Evolutionary conservation across 2,113 vertebrate species (phyloP).

Genomic region (Hypomesus transpacificus): DNA sequence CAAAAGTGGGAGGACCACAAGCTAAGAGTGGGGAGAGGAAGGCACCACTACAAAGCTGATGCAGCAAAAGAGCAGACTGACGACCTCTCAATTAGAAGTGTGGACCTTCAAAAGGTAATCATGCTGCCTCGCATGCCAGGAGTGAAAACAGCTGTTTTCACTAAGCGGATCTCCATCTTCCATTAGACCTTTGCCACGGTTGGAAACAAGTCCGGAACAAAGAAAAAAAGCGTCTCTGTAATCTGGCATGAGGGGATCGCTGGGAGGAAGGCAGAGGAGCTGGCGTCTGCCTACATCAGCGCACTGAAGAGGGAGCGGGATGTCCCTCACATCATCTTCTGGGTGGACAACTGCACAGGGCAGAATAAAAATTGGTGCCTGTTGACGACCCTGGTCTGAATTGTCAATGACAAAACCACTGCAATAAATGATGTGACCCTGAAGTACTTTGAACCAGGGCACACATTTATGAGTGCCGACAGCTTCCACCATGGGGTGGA

Average conservation of each 20-base stretch:
- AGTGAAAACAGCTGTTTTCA: too few species aligned
- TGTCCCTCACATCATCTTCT: not conserved
- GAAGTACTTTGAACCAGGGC: slow-evolving; percentile 3
- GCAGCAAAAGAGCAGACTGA: not conserved
- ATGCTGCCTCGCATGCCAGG: too few species aligned
- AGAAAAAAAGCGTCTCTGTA: not conserved
- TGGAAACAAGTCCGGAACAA: not conserved
- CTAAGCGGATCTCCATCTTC: too few species aligned
- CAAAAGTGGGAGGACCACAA: too few species aligned
- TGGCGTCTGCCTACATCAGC: not conserved
- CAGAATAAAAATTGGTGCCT: not conserved
- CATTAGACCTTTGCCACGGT: not conserved
- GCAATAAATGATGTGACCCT: not conserved
- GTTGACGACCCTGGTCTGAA: not conserved
- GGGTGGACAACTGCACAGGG: too few species aligned
- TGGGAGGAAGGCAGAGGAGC: not conserved
- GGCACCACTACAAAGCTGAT: not conserved
- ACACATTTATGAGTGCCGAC: not conserved
- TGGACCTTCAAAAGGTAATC: too few species aligned
- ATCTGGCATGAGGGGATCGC: not conserved
- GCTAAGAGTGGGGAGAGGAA: not conserved
- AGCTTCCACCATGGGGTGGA: not conserved
- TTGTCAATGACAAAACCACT: not conserved
- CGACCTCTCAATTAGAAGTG: too few species aligned
- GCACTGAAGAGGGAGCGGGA: not conserved